Conservation (phyloP, 2,797 vertebrate species). For the Platalea minor region DNA sequence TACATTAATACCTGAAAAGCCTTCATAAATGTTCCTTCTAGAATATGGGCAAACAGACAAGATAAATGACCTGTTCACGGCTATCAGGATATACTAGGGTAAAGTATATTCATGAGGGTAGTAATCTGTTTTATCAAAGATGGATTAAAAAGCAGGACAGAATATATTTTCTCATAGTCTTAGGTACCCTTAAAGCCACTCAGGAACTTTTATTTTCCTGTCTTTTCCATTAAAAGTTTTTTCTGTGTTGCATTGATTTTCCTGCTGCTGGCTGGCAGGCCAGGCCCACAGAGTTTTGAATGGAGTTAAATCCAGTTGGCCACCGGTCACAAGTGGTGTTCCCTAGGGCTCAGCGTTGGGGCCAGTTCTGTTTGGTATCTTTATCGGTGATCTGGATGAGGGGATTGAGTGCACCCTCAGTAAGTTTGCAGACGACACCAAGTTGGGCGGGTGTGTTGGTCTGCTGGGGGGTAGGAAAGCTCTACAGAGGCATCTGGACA, state of each 20-base stretch:
- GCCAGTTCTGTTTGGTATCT: not conserved
- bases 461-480: not conserved
- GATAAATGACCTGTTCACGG: not conserved
- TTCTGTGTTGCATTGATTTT: not conserved
- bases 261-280: not conserved
- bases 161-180: not conserved
- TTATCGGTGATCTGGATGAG: not conserved
- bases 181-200: not conserved
- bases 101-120: not conserved
- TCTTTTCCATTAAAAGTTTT: not conserved
- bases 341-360: not conserved
- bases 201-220: not conserved
- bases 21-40: not conserved
- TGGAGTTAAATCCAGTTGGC: not conserved
- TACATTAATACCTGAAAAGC: not conserved
- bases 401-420: not conserved
- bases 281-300: not conserved
- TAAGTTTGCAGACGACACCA: not conserved
- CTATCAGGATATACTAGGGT: not conserved
- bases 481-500: not conserved
- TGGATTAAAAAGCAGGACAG: not conserved
- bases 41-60: not conserved
- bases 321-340: not conserved
- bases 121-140: not conserved
- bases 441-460: rapidly evolving